Conservation (phyloP, 92 coral and sea anemone species). For the Ricordea florida region DNA sequence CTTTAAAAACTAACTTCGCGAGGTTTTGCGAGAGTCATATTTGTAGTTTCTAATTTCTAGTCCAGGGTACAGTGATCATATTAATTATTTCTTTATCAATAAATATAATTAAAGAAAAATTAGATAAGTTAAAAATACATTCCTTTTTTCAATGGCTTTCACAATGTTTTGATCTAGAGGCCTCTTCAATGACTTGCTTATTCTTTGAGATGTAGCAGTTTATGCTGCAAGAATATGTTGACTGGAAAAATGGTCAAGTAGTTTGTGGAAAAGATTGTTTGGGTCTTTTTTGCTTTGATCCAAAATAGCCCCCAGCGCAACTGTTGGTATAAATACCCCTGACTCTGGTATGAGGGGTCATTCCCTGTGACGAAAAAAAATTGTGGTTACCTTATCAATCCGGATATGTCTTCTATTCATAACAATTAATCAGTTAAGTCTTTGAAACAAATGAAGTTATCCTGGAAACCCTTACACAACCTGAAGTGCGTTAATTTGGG, state of each 20-base stretch:
- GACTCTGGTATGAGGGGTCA: slow-evolving; percentile 2
- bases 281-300: slow-evolving; percentile 3
- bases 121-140: background rate
- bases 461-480: background rate
- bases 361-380: background rate
- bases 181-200: slow-evolving; percentile 2
- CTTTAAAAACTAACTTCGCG: too few relatives aligned
- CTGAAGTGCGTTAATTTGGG: background rate
- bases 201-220: slow-evolving; percentile 1
- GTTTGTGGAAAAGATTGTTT: background rate
- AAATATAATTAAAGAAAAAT: background rate
- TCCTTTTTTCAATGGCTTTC: slow-evolving; percentile 4
- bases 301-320: background rate
- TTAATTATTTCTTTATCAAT: background rate
- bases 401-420: background rate
- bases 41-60: too few relatives aligned
- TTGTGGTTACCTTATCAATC: background rate
- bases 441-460: background rate
- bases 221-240: background rate
- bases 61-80: background rate
- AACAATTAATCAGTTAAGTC: background rate
- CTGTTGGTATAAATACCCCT: slow-evolving; percentile 6
- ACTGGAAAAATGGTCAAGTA: slow-evolving; percentile 4
- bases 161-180: slow-evolving; percentile 19
- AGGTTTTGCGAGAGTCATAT: too few relatives aligned